Percentiles rank a stretch among this genome's conserved stretches.
Conservation (phyloP, 2,113 vertebrate genomes). For the Nicator chloris region DNA sequence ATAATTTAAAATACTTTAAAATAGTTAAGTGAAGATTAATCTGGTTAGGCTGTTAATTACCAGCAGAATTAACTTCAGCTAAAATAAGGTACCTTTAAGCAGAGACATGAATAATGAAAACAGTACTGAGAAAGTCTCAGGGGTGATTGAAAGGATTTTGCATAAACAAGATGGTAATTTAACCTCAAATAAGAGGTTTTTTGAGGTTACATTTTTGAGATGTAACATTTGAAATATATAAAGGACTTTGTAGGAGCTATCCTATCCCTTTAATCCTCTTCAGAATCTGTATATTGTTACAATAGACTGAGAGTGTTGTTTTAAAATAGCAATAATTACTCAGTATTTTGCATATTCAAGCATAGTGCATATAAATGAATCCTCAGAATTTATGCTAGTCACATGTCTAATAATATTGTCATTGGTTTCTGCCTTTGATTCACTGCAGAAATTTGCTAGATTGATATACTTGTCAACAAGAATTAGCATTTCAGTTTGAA, state of each 20-base stretch:
- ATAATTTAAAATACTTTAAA: background rate
- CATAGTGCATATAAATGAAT: background rate
- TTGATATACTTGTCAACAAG: background rate
- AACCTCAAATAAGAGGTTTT: background rate
- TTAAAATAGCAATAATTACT: background rate
- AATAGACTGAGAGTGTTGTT: background rate
- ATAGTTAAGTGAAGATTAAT: background rate
- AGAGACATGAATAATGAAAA: background rate
- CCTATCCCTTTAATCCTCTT: background rate
- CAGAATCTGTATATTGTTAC: background rate
- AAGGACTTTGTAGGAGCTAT: background rate
- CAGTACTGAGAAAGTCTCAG: background rate
- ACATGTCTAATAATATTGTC: background rate
- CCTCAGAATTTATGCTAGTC: background rate
- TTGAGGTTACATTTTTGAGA: background rate
- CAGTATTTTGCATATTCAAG: background rate
- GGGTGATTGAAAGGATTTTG: background rate
- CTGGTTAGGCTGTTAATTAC: background rate
- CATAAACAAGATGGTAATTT: background rate
- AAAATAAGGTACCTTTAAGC: background rate
- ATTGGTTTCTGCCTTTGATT: background rate
- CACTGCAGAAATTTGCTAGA: background rate
- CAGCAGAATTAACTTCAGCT: background rate
- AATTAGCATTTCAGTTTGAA: background rate
- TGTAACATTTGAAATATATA: background rate